Percentiles rank a stretch among this genome's conserved stretches.
These are phyloP conservation scores for Porites lobata DNA, from an alignment of 92 coral and sea anemone genomes.

Conservation along the genomic window DNA sequence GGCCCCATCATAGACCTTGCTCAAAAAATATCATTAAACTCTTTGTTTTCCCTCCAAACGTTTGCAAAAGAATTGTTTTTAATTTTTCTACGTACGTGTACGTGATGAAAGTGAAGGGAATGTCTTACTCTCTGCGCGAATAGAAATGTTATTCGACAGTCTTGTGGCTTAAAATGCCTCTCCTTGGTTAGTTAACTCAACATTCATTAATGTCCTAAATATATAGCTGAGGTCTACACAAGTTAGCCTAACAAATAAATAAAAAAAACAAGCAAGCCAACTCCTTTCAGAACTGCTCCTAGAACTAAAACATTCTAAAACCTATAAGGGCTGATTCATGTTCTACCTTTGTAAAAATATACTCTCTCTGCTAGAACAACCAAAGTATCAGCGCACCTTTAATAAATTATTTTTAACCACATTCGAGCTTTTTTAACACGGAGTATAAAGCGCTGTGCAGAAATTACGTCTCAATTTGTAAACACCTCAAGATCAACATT, in stretches of 20 bases:
- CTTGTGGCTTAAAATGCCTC: no score
- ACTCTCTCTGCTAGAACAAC: slow-evolving; percentile 26
- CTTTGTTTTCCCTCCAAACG: no score
- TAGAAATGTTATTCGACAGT: no score
- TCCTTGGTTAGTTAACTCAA: not conserved
- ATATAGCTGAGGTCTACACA: not conserved
- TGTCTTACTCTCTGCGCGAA: no score
- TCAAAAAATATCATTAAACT: no score
- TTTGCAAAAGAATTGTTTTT: no score
- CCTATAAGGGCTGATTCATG: not conserved
- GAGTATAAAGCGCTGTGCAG: not conserved
- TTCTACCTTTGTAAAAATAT: slow-evolving; percentile 36
- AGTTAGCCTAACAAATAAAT: slow-evolving; percentile 12
- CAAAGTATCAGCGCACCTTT: not conserved
- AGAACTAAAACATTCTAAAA: slow-evolving; percentile 23
- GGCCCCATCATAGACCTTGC: no score
- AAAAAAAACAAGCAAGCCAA: not conserved
- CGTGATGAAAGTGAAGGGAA: no score
- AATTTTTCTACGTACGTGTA: no score
- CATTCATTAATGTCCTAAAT: not conserved
- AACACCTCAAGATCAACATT: not conserved
- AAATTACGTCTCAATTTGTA: not conserved
- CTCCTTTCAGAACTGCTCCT: not conserved
- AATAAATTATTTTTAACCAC: slow-evolving; percentile 12
- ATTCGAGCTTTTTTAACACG: not conserved